Base-by-base conservation (phyloP, 2,113 vertebrate genomes). In the Madoqua kirkii region DNA sequence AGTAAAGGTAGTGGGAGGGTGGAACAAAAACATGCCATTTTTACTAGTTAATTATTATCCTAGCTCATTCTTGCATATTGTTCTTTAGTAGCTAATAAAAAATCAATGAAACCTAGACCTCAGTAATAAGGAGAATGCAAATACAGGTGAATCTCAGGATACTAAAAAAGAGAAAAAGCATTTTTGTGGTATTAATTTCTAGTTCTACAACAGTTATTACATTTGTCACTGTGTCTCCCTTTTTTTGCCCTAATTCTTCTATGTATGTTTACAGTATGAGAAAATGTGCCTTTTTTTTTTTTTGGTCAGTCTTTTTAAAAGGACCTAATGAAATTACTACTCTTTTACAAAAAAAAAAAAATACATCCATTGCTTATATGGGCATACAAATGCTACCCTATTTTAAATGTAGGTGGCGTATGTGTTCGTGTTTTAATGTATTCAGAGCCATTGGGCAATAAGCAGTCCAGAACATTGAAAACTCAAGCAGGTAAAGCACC, bases 341-440 rank as follows among this genome's bases (percentile, higher is more conserved):
- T 91, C 33, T 95, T 84, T 90, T 96, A 71, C 17, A 62, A 95
- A 89, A 92, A 91, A 94, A 87, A 91, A 87, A 89, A 89, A 93
- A 94, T 91, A 92, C 36, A 67, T 85, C 67, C 94, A 91, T 0
- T 96, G 91, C 78, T 98, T 96, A 91, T 89, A 83, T 97, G 98
- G 96, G 96, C 97, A 98, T 97, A 98, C 97, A 98, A 94, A 97
- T 97, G 97, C 98, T 97, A 97, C 97, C 94, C 94, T 98, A 98
- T 98, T 98, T 98, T 97, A 98, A 98, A 98, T 97, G 93, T 98
- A 98, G 98, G 97, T 98, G 97, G 96, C 83, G 97, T 93, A 52
- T 98, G 89, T 97, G 95, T 97, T 97, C 94, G 95, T 97, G 98
- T 96, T 95, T 98, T 97, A 98, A 96, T 98, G 94, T 97, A 93